Percentiles rank a stretch among this genome's conserved stretches.
phyloP scores from a whole-genome alignment of 2,113 vertebrate genomes.

The Cinclus cinclus region DNA sequence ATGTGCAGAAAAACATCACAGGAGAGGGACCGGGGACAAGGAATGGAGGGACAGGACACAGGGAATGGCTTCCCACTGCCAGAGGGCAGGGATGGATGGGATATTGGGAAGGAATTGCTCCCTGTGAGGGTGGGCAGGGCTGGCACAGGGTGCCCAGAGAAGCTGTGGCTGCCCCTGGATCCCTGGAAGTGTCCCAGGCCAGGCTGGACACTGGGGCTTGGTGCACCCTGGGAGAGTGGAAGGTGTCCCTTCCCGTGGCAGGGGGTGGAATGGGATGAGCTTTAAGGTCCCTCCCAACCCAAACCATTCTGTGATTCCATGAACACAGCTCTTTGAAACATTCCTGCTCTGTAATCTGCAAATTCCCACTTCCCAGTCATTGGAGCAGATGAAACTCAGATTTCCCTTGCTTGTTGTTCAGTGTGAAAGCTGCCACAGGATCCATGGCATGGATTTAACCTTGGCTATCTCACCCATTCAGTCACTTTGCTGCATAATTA shows the following conservation, averaged over 20 bases:
- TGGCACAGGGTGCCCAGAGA: background rate
- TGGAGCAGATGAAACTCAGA: background rate
- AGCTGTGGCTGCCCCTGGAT: background rate
- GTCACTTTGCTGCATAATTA: background rate
- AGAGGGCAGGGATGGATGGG: background rate
- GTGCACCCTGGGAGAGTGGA: fast-evolving
- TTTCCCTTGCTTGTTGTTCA: background rate
- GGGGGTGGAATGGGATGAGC: fast-evolving
- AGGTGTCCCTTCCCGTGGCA: background rate
- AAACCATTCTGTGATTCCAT: no score
- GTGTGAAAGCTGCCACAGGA: background rate
- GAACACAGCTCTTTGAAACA: background rate
- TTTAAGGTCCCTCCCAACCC: background rate
- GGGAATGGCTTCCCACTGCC: background rate
- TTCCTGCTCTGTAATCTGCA: background rate
- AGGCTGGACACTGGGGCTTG: background rate
- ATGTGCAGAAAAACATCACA: background rate
- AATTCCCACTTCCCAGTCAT: background rate
- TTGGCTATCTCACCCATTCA: background rate
- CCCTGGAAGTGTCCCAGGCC: background rate
- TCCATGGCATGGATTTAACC: background rate
- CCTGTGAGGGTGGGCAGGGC: fast-evolving
- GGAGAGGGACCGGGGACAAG: background rate
- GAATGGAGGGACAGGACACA: background rate
- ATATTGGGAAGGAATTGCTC: background rate